Conservation (phyloP, 2,888 invertebrate genomes). For the Troides helena region DNA sequence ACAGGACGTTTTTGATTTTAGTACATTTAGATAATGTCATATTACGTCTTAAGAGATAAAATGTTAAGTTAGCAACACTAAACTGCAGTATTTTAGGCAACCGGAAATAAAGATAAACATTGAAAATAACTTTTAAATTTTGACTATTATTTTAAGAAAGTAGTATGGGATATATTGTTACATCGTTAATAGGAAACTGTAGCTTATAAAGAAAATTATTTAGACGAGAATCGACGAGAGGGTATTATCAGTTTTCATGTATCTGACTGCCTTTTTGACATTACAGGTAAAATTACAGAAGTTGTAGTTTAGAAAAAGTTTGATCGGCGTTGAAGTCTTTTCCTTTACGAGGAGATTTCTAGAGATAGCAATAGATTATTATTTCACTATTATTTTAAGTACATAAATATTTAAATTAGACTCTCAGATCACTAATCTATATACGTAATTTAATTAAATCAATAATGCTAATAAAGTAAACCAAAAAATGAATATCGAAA, state of each 20-base stretch:
- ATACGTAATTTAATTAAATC: not conserved
- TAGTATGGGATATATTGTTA: too few species aligned
- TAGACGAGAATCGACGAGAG: not conserved
- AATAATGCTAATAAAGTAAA: not conserved
- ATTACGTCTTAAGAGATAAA: too few species aligned
- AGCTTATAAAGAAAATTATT: too few species aligned
- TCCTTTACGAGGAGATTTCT: not conserved
- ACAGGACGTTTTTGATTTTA: too few species aligned
- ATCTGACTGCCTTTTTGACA: not conserved
- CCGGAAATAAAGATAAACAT: too few species aligned
- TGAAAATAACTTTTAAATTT: not conserved
- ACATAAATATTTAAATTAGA: too few species aligned
- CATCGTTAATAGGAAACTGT: too few species aligned
- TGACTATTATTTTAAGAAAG: not conserved
- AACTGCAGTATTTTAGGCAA: too few species aligned
- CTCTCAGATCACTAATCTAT: too few species aligned
- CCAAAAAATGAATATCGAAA: too few species aligned
- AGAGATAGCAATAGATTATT: not conserved
- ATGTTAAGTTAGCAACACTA: too few species aligned
- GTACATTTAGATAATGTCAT: too few species aligned
- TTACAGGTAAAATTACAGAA: not conserved
- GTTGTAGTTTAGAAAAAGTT: not conserved
- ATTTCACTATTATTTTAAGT: not conserved
- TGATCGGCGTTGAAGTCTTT: slow-evolving; percentile 25
- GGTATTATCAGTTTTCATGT: not conserved